phyloP scores from a whole-genome alignment of 2,888 invertebrate genomes.

The Eudasyphora cyanicolor region DNA sequence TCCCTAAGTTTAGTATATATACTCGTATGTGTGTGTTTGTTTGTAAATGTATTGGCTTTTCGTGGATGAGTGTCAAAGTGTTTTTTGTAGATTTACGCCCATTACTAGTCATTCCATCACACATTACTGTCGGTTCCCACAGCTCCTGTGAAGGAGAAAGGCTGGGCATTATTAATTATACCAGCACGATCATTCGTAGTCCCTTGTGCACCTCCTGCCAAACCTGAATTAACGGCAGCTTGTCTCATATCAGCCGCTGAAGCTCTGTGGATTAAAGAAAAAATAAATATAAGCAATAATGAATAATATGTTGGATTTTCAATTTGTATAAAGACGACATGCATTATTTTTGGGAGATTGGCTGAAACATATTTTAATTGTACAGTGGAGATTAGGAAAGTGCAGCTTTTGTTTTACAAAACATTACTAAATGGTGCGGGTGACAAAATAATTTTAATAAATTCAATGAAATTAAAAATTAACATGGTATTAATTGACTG shows the following conservation, averaged over 20 bases:
- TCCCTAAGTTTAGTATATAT: constrained; percentile 34
- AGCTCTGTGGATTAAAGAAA: constrained; percentile 82
- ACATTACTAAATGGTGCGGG: constrained; percentile 12
- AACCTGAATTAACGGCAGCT: constrained; percentile 81
- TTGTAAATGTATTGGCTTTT: constrained; percentile 18
- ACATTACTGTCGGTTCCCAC: constrained; percentile 86
- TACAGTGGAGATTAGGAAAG: not conserved
- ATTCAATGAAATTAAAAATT: not conserved
- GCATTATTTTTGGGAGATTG: constrained; percentile 1
- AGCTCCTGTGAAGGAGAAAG: constrained; percentile 87
- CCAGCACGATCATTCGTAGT: constrained; percentile 86
- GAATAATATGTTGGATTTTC: constrained; percentile 23
- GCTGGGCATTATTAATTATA: constrained; percentile 91
- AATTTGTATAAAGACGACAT: constrained; percentile 35
- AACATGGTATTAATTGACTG: too few species aligned
- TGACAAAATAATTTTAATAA: not conserved
- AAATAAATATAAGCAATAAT: constrained; percentile 30
- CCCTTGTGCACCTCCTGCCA: constrained; percentile 73
- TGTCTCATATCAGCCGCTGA: constrained; percentile 90
- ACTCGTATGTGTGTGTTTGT: too few species aligned
- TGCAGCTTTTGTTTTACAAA: constrained; percentile 1
- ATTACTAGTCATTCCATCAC: constrained; percentile 78
- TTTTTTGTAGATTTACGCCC: not conserved
- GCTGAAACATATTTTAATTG: not conserved
- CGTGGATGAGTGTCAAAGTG: not conserved